Evolutionary conservation across 92 coral and sea anemone genomes (phyloP).

Genomic region (Parazoanthus swiftii): DNA sequence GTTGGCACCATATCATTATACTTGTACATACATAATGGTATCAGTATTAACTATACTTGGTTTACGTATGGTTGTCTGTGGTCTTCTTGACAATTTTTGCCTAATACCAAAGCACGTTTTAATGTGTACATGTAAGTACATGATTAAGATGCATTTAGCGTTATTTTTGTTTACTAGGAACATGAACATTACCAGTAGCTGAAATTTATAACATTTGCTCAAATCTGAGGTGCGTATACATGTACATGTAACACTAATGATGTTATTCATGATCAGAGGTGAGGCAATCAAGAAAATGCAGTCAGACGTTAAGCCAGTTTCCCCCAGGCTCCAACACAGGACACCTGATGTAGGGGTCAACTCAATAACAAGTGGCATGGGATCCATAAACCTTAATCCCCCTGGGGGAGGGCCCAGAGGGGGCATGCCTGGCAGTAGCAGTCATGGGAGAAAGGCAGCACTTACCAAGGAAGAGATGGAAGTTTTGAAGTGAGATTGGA

Average conservation of each 20-base stretch:
- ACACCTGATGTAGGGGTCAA: slow-evolving; percentile 36
- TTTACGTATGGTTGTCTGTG: no score
- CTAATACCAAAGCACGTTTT: no score
- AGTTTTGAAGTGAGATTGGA: slow-evolving; percentile 76
- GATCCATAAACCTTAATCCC: slow-evolving; percentile 48
- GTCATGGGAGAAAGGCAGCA: slow-evolving; percentile 56
- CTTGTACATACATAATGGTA: no score
- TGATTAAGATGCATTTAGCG: no score
- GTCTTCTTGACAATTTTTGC: no score
- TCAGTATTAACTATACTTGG: no score
- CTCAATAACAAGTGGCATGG: slow-evolving; percentile 50
- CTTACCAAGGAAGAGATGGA: slow-evolving; percentile 80
- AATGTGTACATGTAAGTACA: no score
- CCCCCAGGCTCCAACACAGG: slow-evolving; percentile 7
- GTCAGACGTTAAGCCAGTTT: slow-evolving; percentile 19
- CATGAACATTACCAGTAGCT: no score
- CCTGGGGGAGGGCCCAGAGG: slow-evolving; percentile 29
- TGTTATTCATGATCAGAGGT: slow-evolving; percentile 50
- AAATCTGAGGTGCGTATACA: no score
- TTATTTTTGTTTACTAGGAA: no score
- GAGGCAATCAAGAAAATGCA: slow-evolving; percentile 72
- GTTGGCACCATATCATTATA: no score
- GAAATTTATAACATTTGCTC: no score
- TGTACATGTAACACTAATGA: neutral
- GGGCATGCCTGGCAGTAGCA: slow-evolving; percentile 12